Evolutionary conservation across 2,113 vertebrate genomes (phyloP).

Genomic region (Centrocercus urophasianus): DNA sequence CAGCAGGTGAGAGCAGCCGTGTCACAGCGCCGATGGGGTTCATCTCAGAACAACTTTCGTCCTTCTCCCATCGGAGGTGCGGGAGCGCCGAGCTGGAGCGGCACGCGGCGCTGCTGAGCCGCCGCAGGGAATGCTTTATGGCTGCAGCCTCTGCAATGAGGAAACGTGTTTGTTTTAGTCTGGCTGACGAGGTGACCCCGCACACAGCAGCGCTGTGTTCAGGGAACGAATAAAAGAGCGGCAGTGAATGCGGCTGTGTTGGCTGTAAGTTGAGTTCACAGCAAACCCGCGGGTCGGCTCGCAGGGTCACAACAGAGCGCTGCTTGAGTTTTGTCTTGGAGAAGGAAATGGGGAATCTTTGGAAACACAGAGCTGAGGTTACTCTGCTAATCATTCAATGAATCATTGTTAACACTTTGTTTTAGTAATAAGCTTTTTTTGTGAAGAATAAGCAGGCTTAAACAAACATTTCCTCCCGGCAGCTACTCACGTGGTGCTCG

Average conservation of each 20-base stretch:
- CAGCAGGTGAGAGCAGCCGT: background rate
- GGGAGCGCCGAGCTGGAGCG: accelerated
- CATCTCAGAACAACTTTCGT: background rate
- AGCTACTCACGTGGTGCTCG: background rate
- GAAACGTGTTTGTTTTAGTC: background rate
- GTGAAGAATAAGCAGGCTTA: background rate
- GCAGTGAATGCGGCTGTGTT: background rate
- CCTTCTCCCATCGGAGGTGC: background rate
- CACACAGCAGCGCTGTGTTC: background rate
- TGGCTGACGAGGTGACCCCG: background rate
- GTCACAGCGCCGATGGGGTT: background rate
- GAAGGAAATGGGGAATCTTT: background rate
- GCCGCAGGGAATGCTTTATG: background rate
- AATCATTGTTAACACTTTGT: constrained; percentile 40
- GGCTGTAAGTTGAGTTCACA: background rate
- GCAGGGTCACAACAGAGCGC: background rate
- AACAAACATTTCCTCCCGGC: constrained; percentile 34
- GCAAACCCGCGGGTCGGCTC: background rate
- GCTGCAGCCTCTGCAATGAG: background rate
- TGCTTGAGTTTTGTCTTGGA: background rate
- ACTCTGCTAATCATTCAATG: background rate
- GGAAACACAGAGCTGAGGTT: background rate
- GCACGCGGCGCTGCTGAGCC: accelerated
- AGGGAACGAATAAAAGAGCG: background rate
- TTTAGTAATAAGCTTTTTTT: background rate